Evolutionary conservation across 1,140 invertebrate species (phyloP), one percentile per base, ranked within the genome.

Genomic region (Calycopis cecrops): DNA sequence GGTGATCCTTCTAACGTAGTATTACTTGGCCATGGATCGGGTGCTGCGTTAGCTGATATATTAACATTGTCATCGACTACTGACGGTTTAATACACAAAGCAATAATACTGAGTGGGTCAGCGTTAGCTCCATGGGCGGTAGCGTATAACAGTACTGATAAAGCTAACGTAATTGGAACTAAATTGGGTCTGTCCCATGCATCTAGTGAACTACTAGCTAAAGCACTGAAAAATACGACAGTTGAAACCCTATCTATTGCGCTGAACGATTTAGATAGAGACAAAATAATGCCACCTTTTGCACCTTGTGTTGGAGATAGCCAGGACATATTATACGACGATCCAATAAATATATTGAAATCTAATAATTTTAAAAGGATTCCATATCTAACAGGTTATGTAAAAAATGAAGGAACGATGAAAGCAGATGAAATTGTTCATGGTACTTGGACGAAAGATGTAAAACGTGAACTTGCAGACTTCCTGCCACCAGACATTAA

Each of bases 41-140:
- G 91, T 10, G 88, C 88, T 1, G 90, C 89, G 11, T 78, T 92
- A 67, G 71, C 92, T 0, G 89, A 91, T 51, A 79, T 93, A 51
- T 90, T 94, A 56, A 83, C 93, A 8, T 57, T 95, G 1, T 91
- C 91, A 9, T 89, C 91, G n/a, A 76, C 89, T 73, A 85, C 89
- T 0, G 66, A 71, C 67, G 85, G 84, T 9, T 75, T 92, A 4
- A 87, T 91, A 12, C 91, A 92, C 52, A 85, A 89, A 62, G 89
- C 85, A 12, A 77, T 89, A 34, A 78, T 88, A 40, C 82, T 91
- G 73, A 92, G 92, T 79, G 93, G 93, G 3, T 91, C 91, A 7
- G 90, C 90, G 11, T 72, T 93, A 35, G 89, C 90, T 63, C 89
- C 91, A 4, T 94, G 92, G 92, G 90, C 92, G 9, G 81, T 92